These are phyloP conservation scores for Meandrusa payeni DNA, from an alignment of 2,888 invertebrate genomes.

Conservation along the genomic window DNA sequence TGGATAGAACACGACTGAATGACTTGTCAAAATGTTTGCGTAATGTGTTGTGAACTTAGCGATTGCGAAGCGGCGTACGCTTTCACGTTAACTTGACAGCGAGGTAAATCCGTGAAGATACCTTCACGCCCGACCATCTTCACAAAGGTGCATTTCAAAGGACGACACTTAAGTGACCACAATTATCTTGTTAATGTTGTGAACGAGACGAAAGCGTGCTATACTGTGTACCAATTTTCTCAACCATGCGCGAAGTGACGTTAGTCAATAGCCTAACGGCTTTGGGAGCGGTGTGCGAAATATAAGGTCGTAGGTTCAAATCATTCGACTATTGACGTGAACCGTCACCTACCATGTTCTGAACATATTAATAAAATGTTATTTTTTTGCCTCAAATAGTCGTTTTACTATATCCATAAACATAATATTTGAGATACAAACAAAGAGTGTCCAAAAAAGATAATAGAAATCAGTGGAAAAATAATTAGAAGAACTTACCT, in stretches of 20 bases:
- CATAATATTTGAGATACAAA: too few species aligned
- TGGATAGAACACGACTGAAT: constrained; percentile 47
- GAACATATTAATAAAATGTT: too few species aligned
- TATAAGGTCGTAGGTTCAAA: too few species aligned
- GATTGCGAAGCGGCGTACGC: constrained; percentile 13
- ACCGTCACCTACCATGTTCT: too few species aligned
- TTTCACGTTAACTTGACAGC: constrained; percentile 22
- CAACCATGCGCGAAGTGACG: neutral
- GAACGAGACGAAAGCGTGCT: constrained; percentile 9
- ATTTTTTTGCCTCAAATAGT: too few species aligned
- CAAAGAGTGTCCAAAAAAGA: too few species aligned
- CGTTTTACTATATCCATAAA: too few species aligned
- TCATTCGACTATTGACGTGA: too few species aligned
- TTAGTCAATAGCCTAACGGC: neutral
- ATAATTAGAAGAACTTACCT: too few species aligned
- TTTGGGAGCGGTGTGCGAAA: too few species aligned
- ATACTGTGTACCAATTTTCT: constrained; percentile 4
- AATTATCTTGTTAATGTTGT: constrained; percentile 15
- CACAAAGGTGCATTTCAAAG: constrained; percentile 8
- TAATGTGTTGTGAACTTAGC: constrained; percentile 33
- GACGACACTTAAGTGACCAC: neutral
- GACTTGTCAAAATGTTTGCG: constrained; percentile 59
- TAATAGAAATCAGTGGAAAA: too few species aligned
- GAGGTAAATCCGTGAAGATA: constrained; percentile 16
- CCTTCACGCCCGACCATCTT: constrained; percentile 2